phyloP scores from a whole-genome alignment of 2,888 invertebrate species.

The Geophilus truncorum region DNA sequence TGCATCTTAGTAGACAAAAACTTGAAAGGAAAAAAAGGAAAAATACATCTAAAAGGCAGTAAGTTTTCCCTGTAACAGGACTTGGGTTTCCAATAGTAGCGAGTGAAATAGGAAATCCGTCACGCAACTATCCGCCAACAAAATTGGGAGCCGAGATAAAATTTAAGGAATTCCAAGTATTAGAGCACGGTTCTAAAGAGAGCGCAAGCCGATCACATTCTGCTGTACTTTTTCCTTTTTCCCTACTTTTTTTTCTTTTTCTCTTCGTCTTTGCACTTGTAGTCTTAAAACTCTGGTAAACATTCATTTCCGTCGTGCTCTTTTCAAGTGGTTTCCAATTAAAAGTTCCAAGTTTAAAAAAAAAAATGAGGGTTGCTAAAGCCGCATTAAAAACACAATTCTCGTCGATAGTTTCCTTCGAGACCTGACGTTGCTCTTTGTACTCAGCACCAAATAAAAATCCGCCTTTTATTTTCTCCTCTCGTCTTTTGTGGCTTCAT shows the following conservation, averaged over 20 bases:
- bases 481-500: constrained; percentile 23
- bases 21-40: not conserved
- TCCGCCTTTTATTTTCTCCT: constrained; percentile 9
- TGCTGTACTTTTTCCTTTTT: not conserved
- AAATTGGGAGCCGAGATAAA: constrained; percentile 20
- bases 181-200: not conserved
- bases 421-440: constrained; percentile 21
- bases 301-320: constrained; percentile 13
- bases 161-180: constrained; percentile 21
- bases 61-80: not conserved
- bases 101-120: constrained; percentile 11
- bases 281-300: not conserved
- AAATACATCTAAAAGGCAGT: not conserved
- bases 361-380: not conserved
- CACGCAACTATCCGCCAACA: not conserved
- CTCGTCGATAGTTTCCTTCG: not conserved
- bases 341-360: not conserved
- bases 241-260: not conserved
- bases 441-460: constrained; percentile 6
- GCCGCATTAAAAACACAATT: constrained; percentile 27
- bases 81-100: not conserved
- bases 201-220: constrained; percentile 13
- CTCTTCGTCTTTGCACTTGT: not conserved
- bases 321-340: not conserved
- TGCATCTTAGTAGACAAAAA: not conserved